phyloP scores from a whole-genome alignment of 2,888 invertebrate genomes.

The Esperia sulphurella region DNA sequence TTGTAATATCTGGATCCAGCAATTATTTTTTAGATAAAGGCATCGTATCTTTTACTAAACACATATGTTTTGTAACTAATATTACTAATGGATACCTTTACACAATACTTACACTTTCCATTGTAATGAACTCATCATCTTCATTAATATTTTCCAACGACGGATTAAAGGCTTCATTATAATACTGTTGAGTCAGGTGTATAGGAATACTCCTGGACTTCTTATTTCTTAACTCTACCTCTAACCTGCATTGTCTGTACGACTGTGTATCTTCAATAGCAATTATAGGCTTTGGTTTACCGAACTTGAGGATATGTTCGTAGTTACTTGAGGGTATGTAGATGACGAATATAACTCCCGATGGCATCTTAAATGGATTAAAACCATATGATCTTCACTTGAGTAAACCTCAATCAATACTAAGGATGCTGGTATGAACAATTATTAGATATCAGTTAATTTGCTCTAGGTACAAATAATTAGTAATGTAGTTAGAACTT shows the following conservation, averaged over 20 bases:
- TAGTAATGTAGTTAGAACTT: conserved; percentile 1
- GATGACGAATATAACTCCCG: conserved; percentile 83
- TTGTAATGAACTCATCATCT: conserved; percentile 79
- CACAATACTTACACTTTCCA: conserved; percentile 80
- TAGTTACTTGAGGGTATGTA: conserved; percentile 84
- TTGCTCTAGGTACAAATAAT: conserved; percentile 24
- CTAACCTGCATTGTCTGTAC: conserved; percentile 46
- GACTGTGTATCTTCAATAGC: conserved; percentile 29
- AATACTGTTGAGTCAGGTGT: conserved; percentile 59
- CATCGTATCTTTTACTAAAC: no score
- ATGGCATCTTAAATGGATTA: conserved; percentile 62
- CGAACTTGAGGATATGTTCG: conserved; percentile 80
- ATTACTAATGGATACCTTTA: no score
- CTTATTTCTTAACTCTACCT: conserved; percentile 60
- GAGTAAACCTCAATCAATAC: neutral
- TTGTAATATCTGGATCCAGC: conserved; percentile 78
- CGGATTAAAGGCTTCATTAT: conserved; percentile 50
- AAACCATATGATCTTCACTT: neutral
- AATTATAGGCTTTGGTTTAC: conserved; percentile 57
- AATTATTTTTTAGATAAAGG: neutral
- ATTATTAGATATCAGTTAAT: conserved; percentile 28
- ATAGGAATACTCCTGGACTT: conserved; percentile 61
- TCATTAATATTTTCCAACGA: conserved; percentile 61
- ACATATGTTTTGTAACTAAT: no score
- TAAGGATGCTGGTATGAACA: neutral